Percentiles rank a stretch among this genome's conserved stretches.
phyloP scores from a whole-genome alignment of 2,113 vertebrate genomes.

The Elanus axillaris region DNA sequence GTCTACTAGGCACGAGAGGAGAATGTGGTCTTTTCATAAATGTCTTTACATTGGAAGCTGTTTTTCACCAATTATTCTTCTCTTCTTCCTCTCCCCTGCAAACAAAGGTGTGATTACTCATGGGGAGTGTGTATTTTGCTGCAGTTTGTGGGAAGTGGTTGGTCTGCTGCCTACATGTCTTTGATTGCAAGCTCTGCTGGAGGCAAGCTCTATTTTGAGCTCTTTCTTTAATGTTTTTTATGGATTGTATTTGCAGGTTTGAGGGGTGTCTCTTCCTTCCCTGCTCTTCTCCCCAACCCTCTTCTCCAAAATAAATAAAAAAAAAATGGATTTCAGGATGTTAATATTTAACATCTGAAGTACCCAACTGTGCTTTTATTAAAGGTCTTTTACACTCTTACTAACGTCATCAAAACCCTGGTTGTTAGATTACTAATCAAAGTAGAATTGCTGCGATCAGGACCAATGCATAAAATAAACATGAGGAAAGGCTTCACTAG shows the following conservation, averaged over 20 bases:
- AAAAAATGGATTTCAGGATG: not conserved
- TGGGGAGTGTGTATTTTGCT: slow-evolving; percentile 61
- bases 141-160: slow-evolving; percentile 59
- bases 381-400: slow-evolving; percentile 37
- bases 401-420: slow-evolving; percentile 46
- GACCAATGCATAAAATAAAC: slow-evolving; percentile 47
- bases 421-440: slow-evolving; percentile 60
- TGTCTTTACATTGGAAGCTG: slow-evolving; percentile 51
- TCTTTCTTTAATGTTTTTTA: slow-evolving; percentile 56
- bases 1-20: not conserved
- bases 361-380: slow-evolving; percentile 59
- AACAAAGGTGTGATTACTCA: slow-evolving; percentile 68
- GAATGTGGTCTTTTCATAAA: slow-evolving; percentile 34
- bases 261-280: slow-evolving; percentile 45
- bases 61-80: slow-evolving; percentile 53
- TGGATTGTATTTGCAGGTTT: slow-evolving; percentile 58
- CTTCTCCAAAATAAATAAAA: slow-evolving; percentile 1
- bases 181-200: slow-evolving; percentile 65
- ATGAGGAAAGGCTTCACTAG: slow-evolving; percentile 13
- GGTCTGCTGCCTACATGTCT: slow-evolving; percentile 54
- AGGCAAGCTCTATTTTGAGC: slow-evolving; percentile 56
- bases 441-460: slow-evolving; percentile 27
- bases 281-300: not conserved
- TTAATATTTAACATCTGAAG: slow-evolving; percentile 59
- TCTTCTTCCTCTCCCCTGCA: slow-evolving; percentile 50